Percentiles rank a stretch among this genome's conserved stretches.
phyloP scores from a whole-genome alignment of 2,888 invertebrate species.

The Ochlodes sylvanus region DNA sequence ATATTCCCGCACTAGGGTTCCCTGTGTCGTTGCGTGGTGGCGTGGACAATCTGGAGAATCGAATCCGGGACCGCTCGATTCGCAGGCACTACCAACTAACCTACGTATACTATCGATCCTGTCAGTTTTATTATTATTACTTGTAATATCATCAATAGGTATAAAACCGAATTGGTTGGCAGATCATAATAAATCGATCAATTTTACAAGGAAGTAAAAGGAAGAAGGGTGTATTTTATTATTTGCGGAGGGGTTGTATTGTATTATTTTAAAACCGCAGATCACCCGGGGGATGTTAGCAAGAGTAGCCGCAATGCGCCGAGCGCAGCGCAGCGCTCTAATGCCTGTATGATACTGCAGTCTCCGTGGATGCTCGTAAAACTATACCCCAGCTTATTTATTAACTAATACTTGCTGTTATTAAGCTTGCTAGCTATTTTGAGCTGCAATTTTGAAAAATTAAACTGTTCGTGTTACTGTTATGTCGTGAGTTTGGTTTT shows the following conservation, averaged over 20 bases:
- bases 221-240: background rate
- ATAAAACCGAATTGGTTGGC: background rate
- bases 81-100: too few species aligned
- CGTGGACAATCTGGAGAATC: too few species aligned
- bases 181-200: background rate
- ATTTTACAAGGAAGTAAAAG: background rate
- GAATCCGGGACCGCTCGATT: too few species aligned
- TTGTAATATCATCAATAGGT: too few species aligned
- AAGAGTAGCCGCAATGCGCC: slow-evolving; percentile 34
- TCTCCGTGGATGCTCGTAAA: slow-evolving; percentile 7
- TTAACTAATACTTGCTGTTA: background rate
- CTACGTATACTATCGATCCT: too few species aligned
- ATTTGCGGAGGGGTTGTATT: slow-evolving; percentile 6
- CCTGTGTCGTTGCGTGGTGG: too few species aligned
- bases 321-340: slow-evolving; percentile 20
- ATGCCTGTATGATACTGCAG: slow-evolving; percentile 35
- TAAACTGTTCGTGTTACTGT: too few species aligned
- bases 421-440: background rate
- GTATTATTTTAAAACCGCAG: slow-evolving; percentile 34
- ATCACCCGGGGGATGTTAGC: slow-evolving; percentile 36
- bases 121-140: too few species aligned
- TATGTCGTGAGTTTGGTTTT: too few species aligned
- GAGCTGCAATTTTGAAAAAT: too few species aligned
- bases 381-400: slow-evolving; percentile 5
- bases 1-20: too few species aligned